These are phyloP conservation scores for Apamea sordens DNA, from an alignment of 2,888 invertebrate species.

Conservation along the genomic window DNA sequence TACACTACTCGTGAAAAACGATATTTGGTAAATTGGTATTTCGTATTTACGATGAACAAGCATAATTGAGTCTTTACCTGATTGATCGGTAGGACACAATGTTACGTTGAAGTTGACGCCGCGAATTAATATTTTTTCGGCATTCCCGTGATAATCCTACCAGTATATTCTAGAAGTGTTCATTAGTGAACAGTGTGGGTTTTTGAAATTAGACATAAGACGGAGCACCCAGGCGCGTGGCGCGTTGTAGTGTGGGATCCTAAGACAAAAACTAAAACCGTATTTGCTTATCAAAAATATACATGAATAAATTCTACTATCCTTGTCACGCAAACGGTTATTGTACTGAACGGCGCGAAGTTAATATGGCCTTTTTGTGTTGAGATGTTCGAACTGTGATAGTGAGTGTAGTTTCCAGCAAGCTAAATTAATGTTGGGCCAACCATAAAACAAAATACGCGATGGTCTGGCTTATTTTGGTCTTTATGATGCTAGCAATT, in stretches of 20 bases:
- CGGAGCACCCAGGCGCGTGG: too few species aligned
- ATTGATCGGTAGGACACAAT: constrained; percentile 27
- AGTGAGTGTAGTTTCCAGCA: background rate
- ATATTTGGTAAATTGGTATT: constrained; percentile 21
- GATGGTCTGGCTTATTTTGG: background rate
- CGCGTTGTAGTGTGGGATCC: too few species aligned
- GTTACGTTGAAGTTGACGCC: background rate
- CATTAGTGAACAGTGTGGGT: background rate
- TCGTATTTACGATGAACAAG: constrained; percentile 21
- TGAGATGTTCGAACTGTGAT: background rate
- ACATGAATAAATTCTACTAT: background rate
- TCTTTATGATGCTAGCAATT: background rate
- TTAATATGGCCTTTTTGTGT: background rate
- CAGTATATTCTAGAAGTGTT: background rate
- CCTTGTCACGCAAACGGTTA: background rate
- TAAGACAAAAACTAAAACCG: background rate
- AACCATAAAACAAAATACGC: background rate
- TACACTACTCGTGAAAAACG: background rate
- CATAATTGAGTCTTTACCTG: constrained; percentile 11
- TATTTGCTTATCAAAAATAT: background rate
- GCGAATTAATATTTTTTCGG: background rate
- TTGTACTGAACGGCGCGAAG: background rate
- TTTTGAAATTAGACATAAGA: background rate
- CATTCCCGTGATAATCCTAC: background rate
- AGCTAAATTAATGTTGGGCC: background rate